Evolutionary conservation across 2,797 vertebrate genomes (phyloP).

Genomic region (Pipistrellus pygmaeus): DNA sequence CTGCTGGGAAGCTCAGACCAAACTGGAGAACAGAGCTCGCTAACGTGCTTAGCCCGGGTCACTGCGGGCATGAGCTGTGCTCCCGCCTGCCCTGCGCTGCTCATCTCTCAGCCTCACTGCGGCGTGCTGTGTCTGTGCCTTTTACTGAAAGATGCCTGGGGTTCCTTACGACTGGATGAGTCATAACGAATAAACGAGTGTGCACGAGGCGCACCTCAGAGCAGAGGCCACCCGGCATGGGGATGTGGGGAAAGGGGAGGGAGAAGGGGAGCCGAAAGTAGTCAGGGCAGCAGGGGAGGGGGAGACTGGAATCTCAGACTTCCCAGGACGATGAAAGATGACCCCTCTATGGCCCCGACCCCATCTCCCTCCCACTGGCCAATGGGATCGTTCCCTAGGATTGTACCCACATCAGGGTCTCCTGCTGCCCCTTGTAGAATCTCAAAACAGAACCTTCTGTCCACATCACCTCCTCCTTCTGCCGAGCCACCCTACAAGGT

Average conservation of each 20-base stretch:
- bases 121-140: background rate
- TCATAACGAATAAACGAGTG: background rate
- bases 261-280: background rate
- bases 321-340: background rate
- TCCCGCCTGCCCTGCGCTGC: background rate
- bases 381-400: background rate
- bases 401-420: background rate
- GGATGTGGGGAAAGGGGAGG: background rate
- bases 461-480: background rate
- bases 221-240: background rate
- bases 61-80: background rate
- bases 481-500: background rate
- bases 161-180: background rate
- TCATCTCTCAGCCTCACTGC: background rate
- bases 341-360: background rate
- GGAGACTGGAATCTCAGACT: background rate
- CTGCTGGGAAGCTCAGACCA: background rate
- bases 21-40: background rate
- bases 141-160: background rate
- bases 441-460: background rate
- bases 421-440: background rate
- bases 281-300: background rate
- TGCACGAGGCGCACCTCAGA: background rate
- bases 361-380: background rate
- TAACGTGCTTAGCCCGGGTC: background rate